Evolutionary conservation across 2,888 invertebrate species (phyloP).

Genomic region (Ochropacha duplaris): DNA sequence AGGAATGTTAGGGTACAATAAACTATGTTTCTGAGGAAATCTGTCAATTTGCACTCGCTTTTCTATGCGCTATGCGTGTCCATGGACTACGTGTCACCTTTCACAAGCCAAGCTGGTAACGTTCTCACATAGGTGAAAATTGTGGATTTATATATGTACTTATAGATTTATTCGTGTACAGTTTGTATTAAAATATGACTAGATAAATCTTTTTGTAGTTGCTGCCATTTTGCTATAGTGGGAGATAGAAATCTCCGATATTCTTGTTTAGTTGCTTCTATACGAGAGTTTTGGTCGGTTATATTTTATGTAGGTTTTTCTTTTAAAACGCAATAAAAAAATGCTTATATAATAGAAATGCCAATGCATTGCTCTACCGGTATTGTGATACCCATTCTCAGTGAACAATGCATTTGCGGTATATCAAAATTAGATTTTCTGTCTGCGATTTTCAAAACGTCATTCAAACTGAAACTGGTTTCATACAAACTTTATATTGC

Average conservation of each 20-base stretch:
- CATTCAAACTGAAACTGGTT: neutral
- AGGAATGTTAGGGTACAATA: constrained; percentile 8
- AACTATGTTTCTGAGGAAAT: constrained; percentile 35
- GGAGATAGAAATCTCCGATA: no score
- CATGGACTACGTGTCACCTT: constrained; percentile 12
- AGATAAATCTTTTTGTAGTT: neutral
- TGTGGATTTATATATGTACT: constrained; percentile 9
- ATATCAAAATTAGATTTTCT: neutral
- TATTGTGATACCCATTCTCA: neutral
- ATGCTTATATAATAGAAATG: neutral
- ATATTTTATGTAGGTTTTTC: no score
- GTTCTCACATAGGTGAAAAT: constrained; percentile 18
- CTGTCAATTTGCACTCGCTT: constrained; percentile 38
- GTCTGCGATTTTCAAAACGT: neutral
- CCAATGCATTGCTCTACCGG: neutral
- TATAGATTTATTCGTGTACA: neutral
- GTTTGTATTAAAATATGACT: neutral
- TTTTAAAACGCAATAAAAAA: no score
- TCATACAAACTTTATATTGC: neutral
- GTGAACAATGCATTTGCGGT: neutral
- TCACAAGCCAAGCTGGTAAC: neutral
- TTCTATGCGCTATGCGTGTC: constrained; percentile 23
- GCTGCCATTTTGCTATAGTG: neutral
- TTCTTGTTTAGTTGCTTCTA: no score
- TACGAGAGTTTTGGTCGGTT: no score